phyloP scores from a whole-genome alignment of 2,888 invertebrate species.

The Orchesellides sinensis region DNA sequence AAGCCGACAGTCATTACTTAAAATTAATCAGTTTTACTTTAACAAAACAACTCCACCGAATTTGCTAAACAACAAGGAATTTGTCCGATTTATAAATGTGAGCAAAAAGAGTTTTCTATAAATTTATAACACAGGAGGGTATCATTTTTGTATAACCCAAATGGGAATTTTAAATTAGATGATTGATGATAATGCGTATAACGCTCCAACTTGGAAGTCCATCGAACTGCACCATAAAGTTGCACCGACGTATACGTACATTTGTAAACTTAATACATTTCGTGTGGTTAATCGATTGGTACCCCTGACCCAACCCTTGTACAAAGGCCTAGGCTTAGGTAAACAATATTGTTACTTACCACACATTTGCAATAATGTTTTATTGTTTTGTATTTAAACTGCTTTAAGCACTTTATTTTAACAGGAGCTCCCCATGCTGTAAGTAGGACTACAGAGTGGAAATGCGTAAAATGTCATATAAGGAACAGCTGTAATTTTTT shows the following conservation, averaged over 20 bases:
- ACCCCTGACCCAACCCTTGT: not conserved
- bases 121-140: no score
- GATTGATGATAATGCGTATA: constrained; percentile 15
- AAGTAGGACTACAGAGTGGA: no score
- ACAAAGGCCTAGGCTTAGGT: not conserved
- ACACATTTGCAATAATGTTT: no score
- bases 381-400: no score
- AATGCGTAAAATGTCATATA: no score
- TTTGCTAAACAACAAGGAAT: not conserved
- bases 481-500: no score
- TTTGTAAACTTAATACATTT: constrained; percentile 15
- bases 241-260: constrained; percentile 30
- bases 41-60: constrained; percentile 15
- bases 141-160: no score
- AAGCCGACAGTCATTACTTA: constrained; percentile 2
- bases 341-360: not conserved
- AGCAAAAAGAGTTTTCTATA: no score
- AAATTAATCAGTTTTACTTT: constrained; percentile 33
- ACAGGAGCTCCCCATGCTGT: constrained; percentile 33
- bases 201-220: constrained; percentile 37
- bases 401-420: not conserved
- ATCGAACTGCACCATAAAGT: constrained; percentile 37
- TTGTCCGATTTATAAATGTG: constrained; percentile 14
- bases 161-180: constrained; percentile 29
- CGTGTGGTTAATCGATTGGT: not conserved